These are phyloP conservation scores for Epicauta chinensis DNA, from an alignment of 1,140 invertebrate species.

Conservation along the genomic window DNA sequence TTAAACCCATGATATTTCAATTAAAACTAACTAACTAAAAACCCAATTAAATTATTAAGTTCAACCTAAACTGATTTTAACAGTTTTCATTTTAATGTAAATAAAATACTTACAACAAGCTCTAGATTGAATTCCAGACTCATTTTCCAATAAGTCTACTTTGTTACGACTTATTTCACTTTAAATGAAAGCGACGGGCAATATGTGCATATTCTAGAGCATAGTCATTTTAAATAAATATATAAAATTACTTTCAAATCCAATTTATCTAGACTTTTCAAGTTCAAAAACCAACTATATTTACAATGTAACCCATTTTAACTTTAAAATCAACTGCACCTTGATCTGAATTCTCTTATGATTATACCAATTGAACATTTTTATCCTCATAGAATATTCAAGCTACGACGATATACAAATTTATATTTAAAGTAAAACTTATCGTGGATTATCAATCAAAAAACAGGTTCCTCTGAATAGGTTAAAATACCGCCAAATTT, in stretches of 20 bases:
- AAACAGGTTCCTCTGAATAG: constrained; percentile 52
- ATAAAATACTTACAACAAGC: constrained; percentile 50
- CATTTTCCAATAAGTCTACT: constrained; percentile 64
- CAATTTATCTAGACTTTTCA: constrained; percentile 39
- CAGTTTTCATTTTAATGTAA: constrained; percentile 50
- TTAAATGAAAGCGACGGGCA: constrained; percentile 60
- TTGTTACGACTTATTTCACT: constrained; percentile 65
- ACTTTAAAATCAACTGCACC: constrained; percentile 50
- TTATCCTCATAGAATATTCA: constrained; percentile 48
- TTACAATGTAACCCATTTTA: constrained; percentile 48
- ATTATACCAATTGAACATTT: constrained; percentile 45
- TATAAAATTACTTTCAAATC: constrained; percentile 46
- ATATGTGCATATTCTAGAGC: constrained; percentile 56
- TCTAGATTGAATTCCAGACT: constrained; percentile 51
- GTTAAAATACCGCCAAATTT: constrained; percentile 52
- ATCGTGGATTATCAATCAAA: constrained; percentile 53
- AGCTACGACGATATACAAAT: constrained; percentile 52
- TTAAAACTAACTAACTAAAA: constrained; percentile 35
- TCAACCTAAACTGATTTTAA: constrained; percentile 46
- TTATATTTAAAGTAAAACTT: constrained; percentile 47
- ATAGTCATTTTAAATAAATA: constrained; percentile 43
- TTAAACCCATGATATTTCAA: constrained; percentile 42
- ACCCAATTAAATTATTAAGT: constrained; percentile 38
- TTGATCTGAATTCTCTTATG: constrained; percentile 51
- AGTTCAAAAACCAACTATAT: constrained; percentile 15